These are phyloP conservation scores for Acromyrmex echinatior DNA, from an alignment of 1,140 invertebrate species.

Conservation along the genomic window DNA sequence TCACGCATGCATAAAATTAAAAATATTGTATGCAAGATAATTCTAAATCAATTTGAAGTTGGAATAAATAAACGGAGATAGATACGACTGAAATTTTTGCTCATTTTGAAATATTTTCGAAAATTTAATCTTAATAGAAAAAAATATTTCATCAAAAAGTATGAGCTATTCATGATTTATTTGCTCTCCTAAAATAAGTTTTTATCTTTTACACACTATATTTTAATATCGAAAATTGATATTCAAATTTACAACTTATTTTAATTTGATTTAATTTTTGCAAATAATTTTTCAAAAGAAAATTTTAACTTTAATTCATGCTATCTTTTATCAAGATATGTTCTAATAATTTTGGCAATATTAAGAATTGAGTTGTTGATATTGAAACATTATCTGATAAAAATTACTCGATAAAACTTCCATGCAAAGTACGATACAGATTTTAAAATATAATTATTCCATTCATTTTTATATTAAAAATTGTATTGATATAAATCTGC, in stretches of 20 bases:
- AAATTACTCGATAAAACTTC: neutral
- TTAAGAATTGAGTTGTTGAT: neutral
- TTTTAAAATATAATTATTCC: slow-evolving; percentile 5
- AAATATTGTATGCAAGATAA: neutral
- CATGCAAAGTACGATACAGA: neutral
- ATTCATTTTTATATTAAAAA: neutral
- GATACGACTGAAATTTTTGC: neutral
- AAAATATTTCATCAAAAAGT: neutral
- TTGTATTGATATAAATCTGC: neutral
- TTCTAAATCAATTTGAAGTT: neutral
- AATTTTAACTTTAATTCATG: neutral
- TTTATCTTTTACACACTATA: neutral
- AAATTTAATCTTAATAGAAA: neutral
- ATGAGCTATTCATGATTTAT: neutral
- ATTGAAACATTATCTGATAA: neutral
- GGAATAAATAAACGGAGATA: slow-evolving; percentile 11
- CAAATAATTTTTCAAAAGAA: neutral
- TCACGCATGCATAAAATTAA: slow-evolving; percentile 7
- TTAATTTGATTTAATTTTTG: neutral
- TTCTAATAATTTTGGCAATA: neutral
- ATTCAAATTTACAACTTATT: neutral
- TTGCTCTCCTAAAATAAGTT: neutral
- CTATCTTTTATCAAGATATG: neutral
- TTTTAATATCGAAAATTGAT: neutral
- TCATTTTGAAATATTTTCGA: neutral